phyloP scores from a whole-genome alignment of 2,797 vertebrate genomes.

The Benthosema pterotum region DNA sequence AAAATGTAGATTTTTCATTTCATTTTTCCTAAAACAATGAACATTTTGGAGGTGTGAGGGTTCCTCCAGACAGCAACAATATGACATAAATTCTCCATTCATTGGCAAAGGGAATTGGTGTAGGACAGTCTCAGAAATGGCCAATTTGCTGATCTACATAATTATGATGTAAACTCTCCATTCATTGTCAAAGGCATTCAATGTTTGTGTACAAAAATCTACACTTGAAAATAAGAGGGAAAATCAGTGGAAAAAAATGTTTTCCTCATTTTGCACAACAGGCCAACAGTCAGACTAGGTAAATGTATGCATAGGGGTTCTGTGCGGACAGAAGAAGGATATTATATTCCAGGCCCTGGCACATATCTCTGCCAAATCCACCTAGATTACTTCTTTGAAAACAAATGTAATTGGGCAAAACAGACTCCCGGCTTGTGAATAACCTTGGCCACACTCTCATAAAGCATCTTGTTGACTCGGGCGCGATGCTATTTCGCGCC shows the following conservation, averaged over 20 bases:
- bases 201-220: no score
- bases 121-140: no score
- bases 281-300: slow-evolving; percentile 2
- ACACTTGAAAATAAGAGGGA: no score
- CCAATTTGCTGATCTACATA: no score
- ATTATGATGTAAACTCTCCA: no score
- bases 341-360: slow-evolving; percentile 8
- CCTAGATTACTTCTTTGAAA: slow-evolving; percentile 54
- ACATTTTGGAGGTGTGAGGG: no score
- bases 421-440: slow-evolving; percentile 57
- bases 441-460: slow-evolving; percentile 66
- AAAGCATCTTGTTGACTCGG: slow-evolving; percentile 67
- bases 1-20: no score
- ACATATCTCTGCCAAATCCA: slow-evolving; percentile 35
- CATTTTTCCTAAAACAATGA: no score
- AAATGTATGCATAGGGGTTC: neutral
- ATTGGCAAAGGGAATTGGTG: no score
- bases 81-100: no score
- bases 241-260: neutral
- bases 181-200: no score
- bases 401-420: slow-evolving; percentile 52
- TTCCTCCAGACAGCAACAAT: no score
- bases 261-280: neutral
- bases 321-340: slow-evolving; percentile 10
- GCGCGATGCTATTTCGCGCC: slow-evolving; percentile 59